A percentile compares a stretch with the other conserved stretches of the same genome.
phyloP scores from a whole-genome alignment of 2,113 vertebrate species.

The Apodemus sylvaticus region DNA sequence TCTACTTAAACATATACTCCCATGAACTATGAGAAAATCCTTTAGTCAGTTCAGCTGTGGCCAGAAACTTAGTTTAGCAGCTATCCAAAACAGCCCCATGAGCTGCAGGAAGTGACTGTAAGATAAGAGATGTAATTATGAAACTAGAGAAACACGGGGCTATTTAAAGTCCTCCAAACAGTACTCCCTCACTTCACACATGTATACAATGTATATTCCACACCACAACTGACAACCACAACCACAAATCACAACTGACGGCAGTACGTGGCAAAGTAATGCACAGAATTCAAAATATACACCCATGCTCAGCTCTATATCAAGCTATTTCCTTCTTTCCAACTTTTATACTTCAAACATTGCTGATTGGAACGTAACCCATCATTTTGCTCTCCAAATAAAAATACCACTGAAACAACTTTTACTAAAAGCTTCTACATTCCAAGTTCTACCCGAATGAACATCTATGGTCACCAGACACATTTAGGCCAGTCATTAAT shows the following conservation, averaged over 20 bases:
- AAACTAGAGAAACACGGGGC: neutral
- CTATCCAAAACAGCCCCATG: too few relatives aligned
- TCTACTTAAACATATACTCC: too few relatives aligned
- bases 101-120: neutral
- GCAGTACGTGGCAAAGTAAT: neutral
- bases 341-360: neutral
- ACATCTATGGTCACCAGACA: neutral
- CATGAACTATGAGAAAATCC: neutral
- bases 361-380: neutral
- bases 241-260: rapidly evolving
- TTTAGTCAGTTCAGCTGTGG: neutral
- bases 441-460: neutral
- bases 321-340: neutral
- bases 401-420: neutral
- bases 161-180: neutral
- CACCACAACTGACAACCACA: too few relatives aligned
- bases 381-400: neutral
- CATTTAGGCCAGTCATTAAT: neutral
- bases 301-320: neutral
- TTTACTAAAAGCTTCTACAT: neutral
- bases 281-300: neutral
- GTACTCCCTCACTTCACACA: neutral
- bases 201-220: rapidly evolving
- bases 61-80: neutral
- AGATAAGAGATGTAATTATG: neutral